Evolutionary conservation across 2,888 invertebrate species (phyloP), one percentile per base, ranked within the genome.

Genomic region (Nephrotoma flavescens): DNA sequence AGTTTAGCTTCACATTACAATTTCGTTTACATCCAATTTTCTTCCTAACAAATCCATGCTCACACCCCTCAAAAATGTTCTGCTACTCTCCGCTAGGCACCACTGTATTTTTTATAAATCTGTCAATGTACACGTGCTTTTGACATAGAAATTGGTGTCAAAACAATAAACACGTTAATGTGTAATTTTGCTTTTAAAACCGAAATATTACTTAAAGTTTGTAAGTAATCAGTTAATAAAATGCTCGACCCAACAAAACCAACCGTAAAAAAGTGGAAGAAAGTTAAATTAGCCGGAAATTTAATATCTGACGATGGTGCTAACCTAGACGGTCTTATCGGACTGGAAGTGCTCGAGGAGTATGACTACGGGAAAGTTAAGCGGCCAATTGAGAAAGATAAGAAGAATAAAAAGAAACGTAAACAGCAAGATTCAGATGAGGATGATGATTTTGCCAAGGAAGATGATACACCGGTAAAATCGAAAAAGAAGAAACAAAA

Each of bases 301-400:
- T 89, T 93, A 87, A 89, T 92, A 52, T 90, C 91, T 0, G 90
- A 92, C 86, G 91, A 92, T 45, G 45, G 91, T 15, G 91, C 90
- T 3, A 92, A 92, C 87, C 92, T 95, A 86, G 94, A 95, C 88
- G 95, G 95, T 11, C 93, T 97, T 87, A 93, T 96, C 47, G 96
- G 96, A 0, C 93, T 97, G 83, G 96, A 97, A 91, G 96, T 96
- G 89, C 94, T 97, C 87, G 93, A 93, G 4, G 94, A 94, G 88
- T 96, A 96, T 89, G 93, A 93, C 88, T 90, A 89, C 0, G 86
- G 87, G 6, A 41, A 19, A n/a, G 41, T 86, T 92, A 88, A 91
- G 90, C 89, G 88, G 90, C 2, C 91, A 90, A 90, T 87, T 91
- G 84, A 44, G 87, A 85, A 87, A 83, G 71, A 71, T 31, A 19